Base-by-base conservation (phyloP, 2,113 vertebrate genomes). In the Narcine bancroftii region DNA sequence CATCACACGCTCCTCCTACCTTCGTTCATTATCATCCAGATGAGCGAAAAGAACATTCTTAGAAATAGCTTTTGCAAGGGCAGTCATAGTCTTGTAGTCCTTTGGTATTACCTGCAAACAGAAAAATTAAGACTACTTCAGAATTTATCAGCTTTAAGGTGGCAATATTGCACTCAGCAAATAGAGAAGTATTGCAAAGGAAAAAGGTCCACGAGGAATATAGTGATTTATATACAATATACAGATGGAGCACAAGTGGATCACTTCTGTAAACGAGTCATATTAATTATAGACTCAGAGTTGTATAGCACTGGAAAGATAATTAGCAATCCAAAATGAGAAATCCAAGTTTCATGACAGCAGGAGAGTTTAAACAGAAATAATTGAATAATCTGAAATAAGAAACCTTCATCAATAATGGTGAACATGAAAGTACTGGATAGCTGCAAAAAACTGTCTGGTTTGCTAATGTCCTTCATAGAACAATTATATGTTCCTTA, bases 81-180 rank as follows among this genome's bases (percentile, higher is more conserved):
- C 99, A 0, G 98, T 98, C 99, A 99, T 99, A 4, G 98, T 99
- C 96, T 99, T 99, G 94, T 99, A 99, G 96, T 99, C 98, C 94
- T 99, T 99, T 71, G 98, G 98, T 94, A 99, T 99, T 93, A 99
- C 98, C 98, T 99, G 95, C 0, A 26, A 72, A 93, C 26, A 26
- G 60, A 7, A 42, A 63, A 6, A 89, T 50, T 60, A 66, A 42
- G 24, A 9, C n/a, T 39, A 87, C 53, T 87, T 53, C 17, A 36
- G 83, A 50, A 56, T 63, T 11, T 7, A 36, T 87, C 36, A 66
- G 24, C 36, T 39, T 69, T 39, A 1, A 29, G 60, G 15, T 24
- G n/a, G 2, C 29, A 39, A 60, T 0, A 21, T n/a, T 63, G 17
- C 29, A 39, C 39, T 6, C 19, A 26, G 45, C 42, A 3, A 87